Evolutionary conservation across 2,113 vertebrate genomes (phyloP).

Genomic region (Morone chrysops): DNA sequence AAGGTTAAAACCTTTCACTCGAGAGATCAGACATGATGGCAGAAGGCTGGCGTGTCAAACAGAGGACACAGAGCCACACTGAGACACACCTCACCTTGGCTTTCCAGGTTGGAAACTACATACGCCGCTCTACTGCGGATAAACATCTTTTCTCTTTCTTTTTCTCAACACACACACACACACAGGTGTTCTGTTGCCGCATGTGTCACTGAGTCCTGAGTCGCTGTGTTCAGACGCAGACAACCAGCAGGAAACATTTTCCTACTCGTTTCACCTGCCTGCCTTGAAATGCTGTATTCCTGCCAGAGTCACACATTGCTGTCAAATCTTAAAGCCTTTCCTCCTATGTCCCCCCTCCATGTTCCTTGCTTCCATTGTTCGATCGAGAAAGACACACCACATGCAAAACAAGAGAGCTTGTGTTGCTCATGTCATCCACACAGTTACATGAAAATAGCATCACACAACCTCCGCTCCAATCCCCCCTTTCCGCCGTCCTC

Average conservation of each 20-base stretch:
- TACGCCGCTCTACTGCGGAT: not conserved
- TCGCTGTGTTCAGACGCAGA: conserved; percentile 37
- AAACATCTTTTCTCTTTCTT: conserved; percentile 2
- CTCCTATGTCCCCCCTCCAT: not conserved
- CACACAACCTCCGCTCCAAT: conserved; percentile 25
- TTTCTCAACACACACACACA: not conserved
- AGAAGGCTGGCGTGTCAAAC: conserved; percentile 22
- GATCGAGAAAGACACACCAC: conserved; percentile 21
- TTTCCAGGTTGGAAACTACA: not conserved
- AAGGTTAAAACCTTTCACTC: conserved; percentile 51
- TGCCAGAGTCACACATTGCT: conserved; percentile 56
- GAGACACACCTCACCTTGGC: not conserved
- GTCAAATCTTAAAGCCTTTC: conserved; percentile 47
- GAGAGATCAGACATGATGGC: conserved; percentile 23
- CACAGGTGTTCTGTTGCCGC: not conserved
- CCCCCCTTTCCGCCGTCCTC: conserved; percentile 12
- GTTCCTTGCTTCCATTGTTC: conserved; percentile 12
- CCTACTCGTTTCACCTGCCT: conserved; percentile 62
- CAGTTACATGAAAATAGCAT: conserved; percentile 57
- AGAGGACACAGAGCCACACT: conserved; percentile 27
- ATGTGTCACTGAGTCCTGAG: conserved; percentile 44
- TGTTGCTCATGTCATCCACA: conserved; percentile 48
- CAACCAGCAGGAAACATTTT: conserved; percentile 43
- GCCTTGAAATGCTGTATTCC: conserved; percentile 54
- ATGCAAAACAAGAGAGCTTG: conserved; percentile 7